These are phyloP conservation scores for Acanthis flammea DNA, from an alignment of 2,797 vertebrate genomes.

Conservation along the genomic window DNA sequence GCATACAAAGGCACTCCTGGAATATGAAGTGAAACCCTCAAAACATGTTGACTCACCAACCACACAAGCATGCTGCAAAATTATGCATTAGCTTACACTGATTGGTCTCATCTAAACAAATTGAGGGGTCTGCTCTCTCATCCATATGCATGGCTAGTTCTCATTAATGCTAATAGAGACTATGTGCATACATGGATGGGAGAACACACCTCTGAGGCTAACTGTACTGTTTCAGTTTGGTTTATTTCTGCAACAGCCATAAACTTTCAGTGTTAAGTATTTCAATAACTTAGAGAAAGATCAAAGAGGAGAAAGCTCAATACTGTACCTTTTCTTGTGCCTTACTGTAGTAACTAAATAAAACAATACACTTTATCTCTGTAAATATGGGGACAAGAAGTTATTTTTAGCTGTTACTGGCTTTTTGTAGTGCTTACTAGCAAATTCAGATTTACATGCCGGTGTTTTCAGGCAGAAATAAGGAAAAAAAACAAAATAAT, in stretches of 20 bases:
- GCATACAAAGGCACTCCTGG: not conserved
- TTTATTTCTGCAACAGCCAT: not conserved
- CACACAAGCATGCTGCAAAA: not conserved
- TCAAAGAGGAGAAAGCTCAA: not conserved
- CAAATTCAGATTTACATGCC: not conserved
- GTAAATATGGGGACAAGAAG: not conserved
- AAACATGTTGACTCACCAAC: not conserved
- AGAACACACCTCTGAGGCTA: not conserved
- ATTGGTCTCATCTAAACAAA: constrained; percentile 54
- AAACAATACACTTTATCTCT: not conserved
- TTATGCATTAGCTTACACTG: not conserved
- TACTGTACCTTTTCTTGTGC: not conserved
- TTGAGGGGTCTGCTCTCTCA: constrained; percentile 32
- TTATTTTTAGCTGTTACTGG: not conserved
- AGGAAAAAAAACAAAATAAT: accelerated
- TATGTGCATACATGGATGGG: not conserved
- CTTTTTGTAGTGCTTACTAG: not conserved
- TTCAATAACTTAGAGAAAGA: constrained; percentile 1
- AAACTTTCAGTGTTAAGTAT: not conserved
- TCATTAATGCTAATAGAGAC: not conserved
- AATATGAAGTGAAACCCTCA: constrained; percentile 19
- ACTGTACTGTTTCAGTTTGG: not conserved
- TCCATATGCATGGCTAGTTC: not conserved
- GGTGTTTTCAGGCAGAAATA: not conserved
- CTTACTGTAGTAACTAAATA: not conserved